phyloP scores from a whole-genome alignment of 1,140 invertebrate genomes.

The Chionoecetes opilio region DNA sequence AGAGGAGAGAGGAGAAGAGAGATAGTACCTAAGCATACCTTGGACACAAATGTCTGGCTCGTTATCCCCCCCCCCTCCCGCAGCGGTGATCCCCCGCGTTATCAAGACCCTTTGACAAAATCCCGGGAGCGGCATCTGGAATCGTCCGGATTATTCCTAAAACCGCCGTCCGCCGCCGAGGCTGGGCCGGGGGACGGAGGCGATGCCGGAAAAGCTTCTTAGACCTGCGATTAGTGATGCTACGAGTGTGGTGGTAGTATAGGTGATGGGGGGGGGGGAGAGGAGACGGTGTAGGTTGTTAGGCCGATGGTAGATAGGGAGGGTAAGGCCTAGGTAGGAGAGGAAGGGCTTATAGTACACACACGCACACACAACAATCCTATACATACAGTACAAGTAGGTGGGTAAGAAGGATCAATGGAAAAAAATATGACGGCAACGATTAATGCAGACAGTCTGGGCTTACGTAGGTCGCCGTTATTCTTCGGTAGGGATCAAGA shows the following conservation, averaged over 20 bases:
- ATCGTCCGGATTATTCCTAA: neutral
- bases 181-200: neutral
- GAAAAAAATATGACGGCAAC: neutral
- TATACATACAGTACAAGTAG: neutral
- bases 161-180: neutral
- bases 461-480: neutral
- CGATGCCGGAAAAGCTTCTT: neutral
- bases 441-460: neutral
- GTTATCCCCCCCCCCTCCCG: neutral
- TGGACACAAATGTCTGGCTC: neutral
- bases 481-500: neutral
- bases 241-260: neutral
- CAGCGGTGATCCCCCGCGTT: neutral
- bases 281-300: neutral
- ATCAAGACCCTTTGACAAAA: slow-evolving; percentile 20
- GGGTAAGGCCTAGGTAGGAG: neutral
- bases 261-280: neutral
- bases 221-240: neutral
- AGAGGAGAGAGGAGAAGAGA: too few relatives aligned
- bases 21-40: too few relatives aligned
- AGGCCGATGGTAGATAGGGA: neutral
- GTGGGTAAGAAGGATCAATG: neutral
- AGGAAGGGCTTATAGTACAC: neutral
- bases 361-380: neutral
- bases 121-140: slow-evolving; percentile 3